Percentiles rank a stretch among this genome's conserved stretches.
Evolutionary conservation across 2,888 invertebrate species (phyloP).

Genomic region (Lepidonotus clava): DNA sequence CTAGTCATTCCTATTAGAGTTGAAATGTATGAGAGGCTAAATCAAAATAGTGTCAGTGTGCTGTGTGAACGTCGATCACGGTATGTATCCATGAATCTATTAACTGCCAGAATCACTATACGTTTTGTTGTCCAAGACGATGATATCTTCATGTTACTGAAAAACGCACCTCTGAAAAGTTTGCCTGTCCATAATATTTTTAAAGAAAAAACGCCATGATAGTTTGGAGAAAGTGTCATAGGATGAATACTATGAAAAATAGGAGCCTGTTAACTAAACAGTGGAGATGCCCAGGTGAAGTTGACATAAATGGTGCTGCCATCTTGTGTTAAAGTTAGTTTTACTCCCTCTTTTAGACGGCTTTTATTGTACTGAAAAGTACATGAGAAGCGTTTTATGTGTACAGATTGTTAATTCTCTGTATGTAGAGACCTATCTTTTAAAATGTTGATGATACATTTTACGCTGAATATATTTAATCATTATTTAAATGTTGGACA

Average conservation of each 20-base stretch:
- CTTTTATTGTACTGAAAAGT: neutral
- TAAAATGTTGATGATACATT: neutral
- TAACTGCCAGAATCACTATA: too few species aligned
- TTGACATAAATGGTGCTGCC: conserved; percentile 19
- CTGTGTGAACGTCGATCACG: neutral
- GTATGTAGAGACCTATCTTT: conserved; percentile 13
- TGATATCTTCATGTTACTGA: too few species aligned
- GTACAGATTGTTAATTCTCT: neutral
- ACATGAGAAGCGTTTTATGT: neutral
- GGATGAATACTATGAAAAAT: too few species aligned
- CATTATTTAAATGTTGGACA: neutral
- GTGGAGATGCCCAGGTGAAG: neutral
- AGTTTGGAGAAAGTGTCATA: too few species aligned
- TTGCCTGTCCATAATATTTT: too few species aligned
- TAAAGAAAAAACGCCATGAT: too few species aligned
- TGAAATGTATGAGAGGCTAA: neutral
- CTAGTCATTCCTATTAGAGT: neutral
- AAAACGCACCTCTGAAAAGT: too few species aligned
- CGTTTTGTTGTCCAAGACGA: too few species aligned
- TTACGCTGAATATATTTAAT: too few species aligned
- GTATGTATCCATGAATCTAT: too few species aligned
- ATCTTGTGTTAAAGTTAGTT: neutral
- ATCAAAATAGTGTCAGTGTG: neutral
- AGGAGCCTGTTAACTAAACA: too few species aligned
- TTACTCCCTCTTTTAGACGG: neutral